Conservation (phyloP, 2,888 invertebrate species). For the Eugnorisma glareosa region DNA sequence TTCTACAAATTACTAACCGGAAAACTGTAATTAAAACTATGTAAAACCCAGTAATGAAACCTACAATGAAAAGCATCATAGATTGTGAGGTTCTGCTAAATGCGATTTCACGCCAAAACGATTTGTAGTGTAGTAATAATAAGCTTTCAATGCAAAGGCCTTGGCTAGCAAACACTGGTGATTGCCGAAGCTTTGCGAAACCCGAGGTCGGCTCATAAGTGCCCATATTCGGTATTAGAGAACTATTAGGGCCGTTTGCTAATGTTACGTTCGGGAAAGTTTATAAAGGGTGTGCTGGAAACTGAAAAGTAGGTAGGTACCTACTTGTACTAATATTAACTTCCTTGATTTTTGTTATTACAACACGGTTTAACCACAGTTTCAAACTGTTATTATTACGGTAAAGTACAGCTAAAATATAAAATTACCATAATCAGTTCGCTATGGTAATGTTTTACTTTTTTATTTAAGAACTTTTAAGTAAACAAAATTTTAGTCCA, state of each 20-base stretch:
- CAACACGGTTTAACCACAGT: no score
- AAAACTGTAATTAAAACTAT: slow-evolving; percentile 19
- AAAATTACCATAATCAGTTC: background rate
- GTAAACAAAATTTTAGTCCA: no score
- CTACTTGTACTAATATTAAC: background rate
- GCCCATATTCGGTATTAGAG: slow-evolving; percentile 57
- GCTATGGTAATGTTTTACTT: no score
- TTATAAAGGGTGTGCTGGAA: slow-evolving; percentile 1
- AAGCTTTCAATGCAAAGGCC: slow-evolving; percentile 78
- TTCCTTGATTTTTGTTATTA: background rate
- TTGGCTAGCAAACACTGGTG: slow-evolving; percentile 78
- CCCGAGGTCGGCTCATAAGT: slow-evolving; percentile 66
- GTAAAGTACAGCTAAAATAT: background rate
- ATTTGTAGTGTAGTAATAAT: slow-evolving; percentile 73
- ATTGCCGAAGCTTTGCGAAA: slow-evolving; percentile 73
- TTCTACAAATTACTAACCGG: slow-evolving; percentile 10
- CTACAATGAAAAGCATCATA: slow-evolving; percentile 53
- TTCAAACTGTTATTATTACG: background rate
- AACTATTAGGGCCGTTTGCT: slow-evolving; percentile 39
- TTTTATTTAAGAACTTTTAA: no score
- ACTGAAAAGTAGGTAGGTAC: background rate
- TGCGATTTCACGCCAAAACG: slow-evolving; percentile 69
- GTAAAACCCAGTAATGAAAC: slow-evolving; percentile 8
- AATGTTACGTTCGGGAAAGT: slow-evolving; percentile 33
- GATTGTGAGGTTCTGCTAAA: slow-evolving; percentile 61